Evolutionary conservation across 2,888 invertebrate species (phyloP).

Genomic region (Syrphus vitripennis): DNA sequence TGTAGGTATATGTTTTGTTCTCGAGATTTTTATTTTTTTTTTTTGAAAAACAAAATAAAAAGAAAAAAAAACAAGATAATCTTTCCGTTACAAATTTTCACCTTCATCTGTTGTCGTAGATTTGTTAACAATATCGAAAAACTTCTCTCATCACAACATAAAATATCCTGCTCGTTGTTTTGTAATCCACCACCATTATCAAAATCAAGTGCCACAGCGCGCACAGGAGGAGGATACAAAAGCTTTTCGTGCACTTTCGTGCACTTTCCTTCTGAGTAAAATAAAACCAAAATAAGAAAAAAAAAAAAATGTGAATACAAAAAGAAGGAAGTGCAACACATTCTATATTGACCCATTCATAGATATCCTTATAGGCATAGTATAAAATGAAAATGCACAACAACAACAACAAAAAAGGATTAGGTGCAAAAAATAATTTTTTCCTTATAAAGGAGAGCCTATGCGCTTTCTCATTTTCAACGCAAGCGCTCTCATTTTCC

Average conservation of each 20-base stretch:
- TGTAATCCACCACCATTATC: neutral
- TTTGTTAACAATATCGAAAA: constrained; percentile 26
- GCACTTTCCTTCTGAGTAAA: constrained; percentile 52
- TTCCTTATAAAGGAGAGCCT: constrained; percentile 39
- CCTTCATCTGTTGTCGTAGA: constrained; percentile 39
- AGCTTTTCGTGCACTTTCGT: constrained; percentile 63
- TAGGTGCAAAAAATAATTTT: constrained; percentile 12
- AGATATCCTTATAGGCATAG: constrained; percentile 52
- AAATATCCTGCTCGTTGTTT: constrained; percentile 1
- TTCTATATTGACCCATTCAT: constrained; percentile 68
- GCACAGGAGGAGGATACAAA: constrained; percentile 48
- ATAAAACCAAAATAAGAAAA: neutral
- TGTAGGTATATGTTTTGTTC: neutral
- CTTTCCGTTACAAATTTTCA: constrained; percentile 34
- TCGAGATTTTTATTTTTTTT: neutral
- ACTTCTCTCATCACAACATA: constrained; percentile 11
- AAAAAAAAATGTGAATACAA: constrained; percentile 31
- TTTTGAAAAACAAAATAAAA: neutral
- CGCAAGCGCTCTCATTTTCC: constrained; percentile 59
- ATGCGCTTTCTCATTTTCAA: constrained; percentile 61
- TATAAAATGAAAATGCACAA: neutral
- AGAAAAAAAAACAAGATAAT: neutral
- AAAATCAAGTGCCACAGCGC: neutral
- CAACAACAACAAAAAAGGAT: neutral
- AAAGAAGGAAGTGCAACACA: constrained; percentile 67